Evolutionary conservation across 2,888 invertebrate species (phyloP), one percentile per base, ranked within the genome.

Genomic region (Rhagophthalmus giganteus): DNA sequence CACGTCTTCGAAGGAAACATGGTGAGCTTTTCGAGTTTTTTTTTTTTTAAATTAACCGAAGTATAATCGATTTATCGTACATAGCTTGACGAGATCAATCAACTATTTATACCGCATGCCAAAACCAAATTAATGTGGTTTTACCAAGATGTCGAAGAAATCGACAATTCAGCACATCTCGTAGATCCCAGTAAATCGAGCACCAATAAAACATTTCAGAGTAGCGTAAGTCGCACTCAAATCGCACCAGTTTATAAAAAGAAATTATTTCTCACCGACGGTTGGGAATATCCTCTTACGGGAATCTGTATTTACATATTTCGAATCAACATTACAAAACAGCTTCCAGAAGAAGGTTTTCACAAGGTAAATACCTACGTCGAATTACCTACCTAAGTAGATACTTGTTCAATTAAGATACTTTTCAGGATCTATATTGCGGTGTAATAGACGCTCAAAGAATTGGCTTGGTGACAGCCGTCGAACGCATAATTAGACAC

Each of bases 261-360:
- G 69, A 90, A 89, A 69, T 75, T 93, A 14, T 90, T 92, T 65
- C 75, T 92, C 2, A 92, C 92, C 0, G 91, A 92, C 63, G 92
- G 91, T 0, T 89, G 90, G 85, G 85, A 87, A 58, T 84, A 85
- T 28, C 82, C 87, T 9, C 84, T 93, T 46, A 88, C 87, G 1
- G 92, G 92, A 20, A 81, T 89, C 46, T 90, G 90, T 64, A 85
- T 92, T 59, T 92, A 90, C 66, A 91, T 92, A 79, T 88, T 90
- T 69, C 81, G 93, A 59, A 86, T 91, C 33, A 90, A 86, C 68
- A 88, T 86, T 27, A 83, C 85, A 56, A 92, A 92, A 66, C 90
- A 91, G 70, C 74, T 94, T 59, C 92, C 92, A 0, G 93, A 93
- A 71, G 93, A 94, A 76, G 92, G 92, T n/a, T 93, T 93, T 66